These are phyloP conservation scores for Nematopogon swammerdamellus DNA, from an alignment of 2,888 invertebrate species.

Conservation along the genomic window DNA sequence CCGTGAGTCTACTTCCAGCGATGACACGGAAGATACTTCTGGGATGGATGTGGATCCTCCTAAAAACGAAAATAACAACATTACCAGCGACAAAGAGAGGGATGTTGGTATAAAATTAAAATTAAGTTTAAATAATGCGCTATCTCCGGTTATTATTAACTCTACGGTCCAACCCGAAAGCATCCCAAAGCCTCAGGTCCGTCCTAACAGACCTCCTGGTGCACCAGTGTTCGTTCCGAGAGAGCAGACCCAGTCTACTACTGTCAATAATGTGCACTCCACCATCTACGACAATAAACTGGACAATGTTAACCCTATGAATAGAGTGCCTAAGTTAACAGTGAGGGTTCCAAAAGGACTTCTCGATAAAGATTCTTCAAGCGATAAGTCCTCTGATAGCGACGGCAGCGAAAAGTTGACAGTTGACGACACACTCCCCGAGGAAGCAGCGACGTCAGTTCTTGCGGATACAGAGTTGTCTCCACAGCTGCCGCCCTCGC, in stretches of 20 bases:
- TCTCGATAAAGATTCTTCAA: conserved; percentile 48
- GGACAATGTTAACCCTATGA: conserved; percentile 39
- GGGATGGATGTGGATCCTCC: conserved; percentile 22
- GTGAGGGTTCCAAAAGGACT: conserved; percentile 63
- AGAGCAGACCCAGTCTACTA: not conserved
- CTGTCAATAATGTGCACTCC: conserved; percentile 29
- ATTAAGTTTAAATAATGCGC: conserved; percentile 45
- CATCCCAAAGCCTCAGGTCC: conserved; percentile 8
- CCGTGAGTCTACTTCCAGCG: not conserved
- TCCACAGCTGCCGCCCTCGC: too few species aligned
- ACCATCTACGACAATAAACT: conserved; percentile 49
- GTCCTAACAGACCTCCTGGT: conserved; percentile 27
- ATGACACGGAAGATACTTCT: not conserved
- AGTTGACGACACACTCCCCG: conserved; percentile 41
- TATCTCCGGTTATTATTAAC: conserved; percentile 47
- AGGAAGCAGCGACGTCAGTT: conserved; percentile 2
- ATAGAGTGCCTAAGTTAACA: conserved; percentile 67
- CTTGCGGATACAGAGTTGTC: too few species aligned
- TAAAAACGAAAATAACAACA: conserved; percentile 4
- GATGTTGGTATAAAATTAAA: conserved; percentile 47
- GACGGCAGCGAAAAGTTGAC: conserved; percentile 60
- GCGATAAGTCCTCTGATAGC: conserved; percentile 54
- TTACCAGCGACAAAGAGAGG: conserved; percentile 27
- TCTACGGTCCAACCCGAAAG: conserved; percentile 43
- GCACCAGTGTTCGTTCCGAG: too few species aligned